Evolutionary conservation across 2,113 vertebrate species (phyloP), one percentile per base, ranked within the genome.

Genomic region (Vulpes lagopus): DNA sequence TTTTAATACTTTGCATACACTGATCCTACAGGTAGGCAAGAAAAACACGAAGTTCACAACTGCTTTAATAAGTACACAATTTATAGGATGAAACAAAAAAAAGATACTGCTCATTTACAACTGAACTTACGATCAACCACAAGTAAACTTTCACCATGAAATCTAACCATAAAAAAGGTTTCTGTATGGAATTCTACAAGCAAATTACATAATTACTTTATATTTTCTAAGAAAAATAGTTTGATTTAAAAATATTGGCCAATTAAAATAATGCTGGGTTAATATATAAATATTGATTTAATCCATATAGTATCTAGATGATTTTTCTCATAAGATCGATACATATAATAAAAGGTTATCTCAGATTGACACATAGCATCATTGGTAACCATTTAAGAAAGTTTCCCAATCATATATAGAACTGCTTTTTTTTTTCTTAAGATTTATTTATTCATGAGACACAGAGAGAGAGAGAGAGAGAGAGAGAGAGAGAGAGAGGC

Each of bases 201-300:
- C 16, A 49, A 74, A 16, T 89, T 20, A 88, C 5, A 71, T 64
- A 86, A 71, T 85, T 71, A 94, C 20, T 84, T 51, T 69, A 35
- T 17, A 49, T 93, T 96, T 96, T 76, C 38, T 69, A 88, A 60
- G 64, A 91, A 82, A 86, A 88, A 67, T 1, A 23, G 16, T 88
- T 82, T 67, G 11, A 78, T 92, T 92, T 83, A 6, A 69, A 88
- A 91, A 55, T 67, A 76, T 6, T 59, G 19, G 59, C 60, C 73
- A 74, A 80, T 73, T 96, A 91, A 64, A 90, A 90, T 65, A 94
- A 76, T 53, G 6, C 62, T 35, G n/a, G 1, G 25, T 23, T 86
- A 80, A 78, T n/a, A 8, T 91, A 64, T 88, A 74, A 88, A 87
- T 74, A 30, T 88, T 65, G 55, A 67, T 7, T 88, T 53, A 92